Base-by-base conservation (phyloP, 1,140 invertebrate genomes). In the Drosophila ananassae region DNA sequence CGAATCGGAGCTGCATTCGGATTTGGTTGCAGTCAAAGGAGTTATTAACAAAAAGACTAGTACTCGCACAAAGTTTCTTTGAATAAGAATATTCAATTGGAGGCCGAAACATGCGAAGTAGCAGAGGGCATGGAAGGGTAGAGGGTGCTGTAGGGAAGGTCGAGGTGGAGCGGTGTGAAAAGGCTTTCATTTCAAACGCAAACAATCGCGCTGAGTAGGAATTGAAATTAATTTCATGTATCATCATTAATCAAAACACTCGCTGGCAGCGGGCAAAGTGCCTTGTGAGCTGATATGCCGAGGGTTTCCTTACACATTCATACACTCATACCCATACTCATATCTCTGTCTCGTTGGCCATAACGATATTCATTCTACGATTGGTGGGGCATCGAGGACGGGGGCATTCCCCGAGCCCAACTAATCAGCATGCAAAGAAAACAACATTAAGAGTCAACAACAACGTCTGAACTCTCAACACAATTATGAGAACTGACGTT, bases 141-240 rank as follows among this genome's bases (percentile, higher is more conserved):
- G 17, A 17, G 17, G 17, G 17, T 17, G 17, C 17, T 28, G 25
- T 28, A 5, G 25, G 25, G 25, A 6, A 28, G 39, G 22, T 28
- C 28, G 54, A 37, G 44, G 41, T 25, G 54, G 53, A 59, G 74
- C 78, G 78, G 83, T 79, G 82, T 87, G 82, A 87, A 87, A 89
- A 76, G 82, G 62, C 83, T 89, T 87, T 89, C 83, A 87, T 87
- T 87, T 82, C 83, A 87, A 89, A 82, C 71, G 82, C 83, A 87
- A 85, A 87, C 83, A 87, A 87, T 89, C 83, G 79, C 56, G 62
- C 44, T 54, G 80, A 77, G 79, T 79, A 77, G 79, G 75, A 87
- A 89, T 87, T 89, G 83, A 87, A 87, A 87, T 89, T 87, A 87
- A 87, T 89, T 87, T 89, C 83, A 87, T 89, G 84, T 87, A 87